Evolutionary conservation across 2,888 invertebrate species (phyloP), one percentile per base, ranked within the genome.

Genomic region (Coelopa pilipes): DNA sequence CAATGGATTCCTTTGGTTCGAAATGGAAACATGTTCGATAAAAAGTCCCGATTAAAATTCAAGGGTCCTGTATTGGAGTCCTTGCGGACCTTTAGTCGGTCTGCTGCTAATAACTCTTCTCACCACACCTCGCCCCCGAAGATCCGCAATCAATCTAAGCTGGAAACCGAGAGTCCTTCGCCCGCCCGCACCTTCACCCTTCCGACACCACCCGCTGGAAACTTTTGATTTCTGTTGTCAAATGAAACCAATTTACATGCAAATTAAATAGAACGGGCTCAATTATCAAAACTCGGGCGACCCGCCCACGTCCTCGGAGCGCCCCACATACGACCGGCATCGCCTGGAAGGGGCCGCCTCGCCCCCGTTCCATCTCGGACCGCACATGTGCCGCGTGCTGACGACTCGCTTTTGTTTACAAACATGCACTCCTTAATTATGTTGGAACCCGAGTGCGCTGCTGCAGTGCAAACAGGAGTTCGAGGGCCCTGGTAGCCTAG

Each of bases 171-270:
- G 34, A 4, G 34, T 34, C 34, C 34, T 34, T 34, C 34, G 7
- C 34, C 34, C 34, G 34, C 7, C 7, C 7, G n/a, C n/a, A n/a
- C n/a, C n/a, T n/a, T 49, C 49, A 49, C 10, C 10, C n/a, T 53
- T 2, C 53, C 53, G 10, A 3, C 53, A 15, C 53, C 3, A 53
- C n/a, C 3, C 53, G n/a, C 5, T 53, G 53, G 4, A 53, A 53
- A 53, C 53, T 53, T 53, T 53, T 53, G 53, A 53, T 53, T 53
- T 53, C 53, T 53, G 53, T 53, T 13, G 13, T 53, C 2, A 53
- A 53, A 53, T n/a, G 53, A 53, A 53, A 53, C 53, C 53, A 53
- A 53, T 53, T 53, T 53, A 53, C 53, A 53, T 53, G 53, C 53
- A 53, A 53, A 53, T 53, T 53, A 53, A 53, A 53, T 53, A 53